These are phyloP conservation scores for Opisthograptis luteolata DNA, from an alignment of 2,888 invertebrate species.

Conservation along the genomic window DNA sequence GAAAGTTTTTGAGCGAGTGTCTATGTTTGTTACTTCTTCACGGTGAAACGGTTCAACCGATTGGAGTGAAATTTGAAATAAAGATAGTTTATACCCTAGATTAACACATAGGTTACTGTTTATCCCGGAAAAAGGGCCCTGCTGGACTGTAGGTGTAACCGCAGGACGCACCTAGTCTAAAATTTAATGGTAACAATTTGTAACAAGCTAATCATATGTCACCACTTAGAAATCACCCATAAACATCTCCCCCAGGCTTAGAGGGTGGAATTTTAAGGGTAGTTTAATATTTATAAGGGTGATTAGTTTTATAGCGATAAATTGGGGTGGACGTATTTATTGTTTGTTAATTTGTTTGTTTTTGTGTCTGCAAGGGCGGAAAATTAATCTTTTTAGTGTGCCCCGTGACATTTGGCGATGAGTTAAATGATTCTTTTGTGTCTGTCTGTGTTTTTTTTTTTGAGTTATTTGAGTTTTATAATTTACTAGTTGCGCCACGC, in stretches of 20 bases:
- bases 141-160: too few relatives aligned
- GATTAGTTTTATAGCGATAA: conserved; percentile 37
- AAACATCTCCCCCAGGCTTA: conserved; percentile 36
- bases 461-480: too few relatives aligned
- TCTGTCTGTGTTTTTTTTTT: background rate
- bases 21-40: too few relatives aligned
- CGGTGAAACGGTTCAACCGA: too few relatives aligned
- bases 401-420: conserved; percentile 25
- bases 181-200: conserved; percentile 18
- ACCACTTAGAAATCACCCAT: conserved; percentile 38
- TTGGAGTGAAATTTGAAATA: too few relatives aligned
- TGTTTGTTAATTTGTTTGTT: conserved; percentile 46
- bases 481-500: too few relatives aligned
- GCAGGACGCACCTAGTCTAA: too few relatives aligned
- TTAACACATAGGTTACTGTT: too few relatives aligned
- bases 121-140: too few relatives aligned
- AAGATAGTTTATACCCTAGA: too few relatives aligned
- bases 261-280: conserved; percentile 28
- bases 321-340: conserved; percentile 40
- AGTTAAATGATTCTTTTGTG: background rate
- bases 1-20: too few relatives aligned
- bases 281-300: conserved; percentile 42
- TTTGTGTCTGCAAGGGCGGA: conserved; percentile 33
- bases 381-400: conserved; percentile 29
- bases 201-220: conserved; percentile 37